These are phyloP conservation scores for Dendrolimus punctatus DNA, from an alignment of 1,140 invertebrate species.

Conservation along the genomic window DNA sequence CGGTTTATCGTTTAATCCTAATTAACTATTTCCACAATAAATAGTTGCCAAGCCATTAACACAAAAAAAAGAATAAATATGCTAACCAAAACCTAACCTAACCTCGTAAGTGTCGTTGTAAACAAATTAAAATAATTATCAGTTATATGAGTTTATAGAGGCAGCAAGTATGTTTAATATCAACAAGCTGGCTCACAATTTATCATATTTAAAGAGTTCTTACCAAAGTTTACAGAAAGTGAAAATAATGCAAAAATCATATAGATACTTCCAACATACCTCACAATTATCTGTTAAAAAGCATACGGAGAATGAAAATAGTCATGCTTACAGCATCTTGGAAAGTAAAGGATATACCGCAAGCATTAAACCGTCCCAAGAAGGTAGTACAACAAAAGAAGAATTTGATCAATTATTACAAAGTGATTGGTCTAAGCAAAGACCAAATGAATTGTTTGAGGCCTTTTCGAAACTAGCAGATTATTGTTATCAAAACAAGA, in stretches of 20 bases:
- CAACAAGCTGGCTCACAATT: constrained; percentile 13
- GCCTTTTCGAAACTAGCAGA: constrained; percentile 47
- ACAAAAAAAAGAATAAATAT: too few species aligned
- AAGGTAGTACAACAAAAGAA: constrained; percentile 14
- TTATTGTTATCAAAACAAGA: constrained; percentile 49
- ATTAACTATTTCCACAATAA: too few species aligned
- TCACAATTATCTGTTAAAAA: constrained; percentile 31
- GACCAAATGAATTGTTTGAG: constrained; percentile 38
- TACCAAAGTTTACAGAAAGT: constrained; percentile 6
- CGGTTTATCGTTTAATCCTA: too few species aligned
- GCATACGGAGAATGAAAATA: constrained; percentile 53
- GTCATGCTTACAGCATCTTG: constrained; percentile 52
- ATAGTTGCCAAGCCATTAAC: too few species aligned
- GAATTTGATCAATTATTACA: constrained; percentile 26
- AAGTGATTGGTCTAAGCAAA: constrained; percentile 36
- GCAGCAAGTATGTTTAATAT: constrained; percentile 1
- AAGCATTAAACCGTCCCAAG: constrained; percentile 20
- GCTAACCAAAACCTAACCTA: too few species aligned
- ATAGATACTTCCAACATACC: constrained; percentile 21
- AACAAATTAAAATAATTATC: too few species aligned
- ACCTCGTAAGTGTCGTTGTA: too few species aligned
- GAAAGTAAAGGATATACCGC: constrained; percentile 41
- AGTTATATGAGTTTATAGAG: too few species aligned
- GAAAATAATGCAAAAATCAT: constrained; percentile 12
- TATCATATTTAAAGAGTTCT: constrained; percentile 10